Evolutionary conservation across 2,888 invertebrate species (phyloP).

Genomic region (Mythimna vitellina): DNA sequence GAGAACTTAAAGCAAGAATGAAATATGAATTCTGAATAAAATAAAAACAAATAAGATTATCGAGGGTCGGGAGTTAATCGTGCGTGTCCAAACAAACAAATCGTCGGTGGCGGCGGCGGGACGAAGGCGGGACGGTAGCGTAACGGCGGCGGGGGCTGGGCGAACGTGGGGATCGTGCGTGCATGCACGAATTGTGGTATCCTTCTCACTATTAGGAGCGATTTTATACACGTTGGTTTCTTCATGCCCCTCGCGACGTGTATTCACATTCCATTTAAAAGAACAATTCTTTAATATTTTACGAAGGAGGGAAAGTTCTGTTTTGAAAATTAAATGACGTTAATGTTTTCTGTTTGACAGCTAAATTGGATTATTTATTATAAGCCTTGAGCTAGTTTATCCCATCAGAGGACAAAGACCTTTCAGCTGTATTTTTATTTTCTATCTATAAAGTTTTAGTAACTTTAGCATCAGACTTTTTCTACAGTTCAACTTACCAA

Average conservation of each 20-base stretch:
- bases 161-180: constrained; percentile 56
- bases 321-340: constrained; percentile 3
- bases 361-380: constrained; percentile 2
- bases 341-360: constrained; percentile 5
- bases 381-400: background rate
- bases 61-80: constrained; percentile 62
- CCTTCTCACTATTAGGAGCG: constrained; percentile 42
- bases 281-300: constrained; percentile 34
- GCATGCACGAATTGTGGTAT: constrained; percentile 60
- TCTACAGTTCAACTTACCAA: background rate
- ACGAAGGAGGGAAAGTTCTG: constrained; percentile 19
- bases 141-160: constrained; percentile 18
- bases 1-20: constrained; percentile 18
- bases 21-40: constrained; percentile 37
- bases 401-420: background rate
- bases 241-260: constrained; percentile 37
- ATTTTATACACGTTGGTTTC: constrained; percentile 50
- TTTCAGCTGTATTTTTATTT: background rate
- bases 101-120: constrained; percentile 40
- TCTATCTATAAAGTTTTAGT: background rate
- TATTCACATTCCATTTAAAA: constrained; percentile 39
- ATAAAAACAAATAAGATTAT: constrained; percentile 59
- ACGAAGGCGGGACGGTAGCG: constrained; percentile 24
- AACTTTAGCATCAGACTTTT: background rate
- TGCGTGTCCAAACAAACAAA: constrained; percentile 66